Percentiles rank a stretch among this genome's conserved stretches.
Conservation (phyloP, 1,140 invertebrate genomes). For the Leptopilina boulardi region DNA sequence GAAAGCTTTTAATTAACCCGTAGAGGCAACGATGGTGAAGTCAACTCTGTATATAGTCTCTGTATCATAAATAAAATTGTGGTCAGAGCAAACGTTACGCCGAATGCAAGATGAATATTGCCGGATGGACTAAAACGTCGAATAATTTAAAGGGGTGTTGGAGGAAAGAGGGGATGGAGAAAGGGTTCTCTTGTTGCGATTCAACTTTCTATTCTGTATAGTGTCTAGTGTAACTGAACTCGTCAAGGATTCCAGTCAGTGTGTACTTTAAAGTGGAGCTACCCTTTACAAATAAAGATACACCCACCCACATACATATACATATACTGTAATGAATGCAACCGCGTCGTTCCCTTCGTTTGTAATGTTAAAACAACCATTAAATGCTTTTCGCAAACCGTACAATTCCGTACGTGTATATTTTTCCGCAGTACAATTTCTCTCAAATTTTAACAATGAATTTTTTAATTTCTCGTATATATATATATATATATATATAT, state of each 20-base stretch:
- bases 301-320: too few species aligned
- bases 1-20: constrained; percentile 42
- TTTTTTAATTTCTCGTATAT: not conserved
- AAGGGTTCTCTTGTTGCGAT: not conserved
- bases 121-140: constrained; percentile 43
- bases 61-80: constrained; percentile 64
- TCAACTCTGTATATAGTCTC: constrained; percentile 62
- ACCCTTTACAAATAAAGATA: constrained; percentile 6
- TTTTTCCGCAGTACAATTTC: not conserved
- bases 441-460: not conserved
- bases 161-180: not conserved
- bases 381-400: not conserved
- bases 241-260: constrained; percentile 24
- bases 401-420: not conserved
- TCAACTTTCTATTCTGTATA: constrained; percentile 10
- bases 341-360: constrained; percentile 3
- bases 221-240: constrained; percentile 8
- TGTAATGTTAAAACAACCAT: constrained; percentile 15
- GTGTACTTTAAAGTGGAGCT: constrained; percentile 21
- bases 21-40: constrained; percentile 56
- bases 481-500: too few species aligned
- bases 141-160: constrained; percentile 56
- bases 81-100: constrained; percentile 53
- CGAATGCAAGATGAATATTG: constrained; percentile 47
- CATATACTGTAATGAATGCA: not conserved